Base-by-base conservation (phyloP, 2,797 vertebrate species). In the Borostomias antarcticus region DNA sequence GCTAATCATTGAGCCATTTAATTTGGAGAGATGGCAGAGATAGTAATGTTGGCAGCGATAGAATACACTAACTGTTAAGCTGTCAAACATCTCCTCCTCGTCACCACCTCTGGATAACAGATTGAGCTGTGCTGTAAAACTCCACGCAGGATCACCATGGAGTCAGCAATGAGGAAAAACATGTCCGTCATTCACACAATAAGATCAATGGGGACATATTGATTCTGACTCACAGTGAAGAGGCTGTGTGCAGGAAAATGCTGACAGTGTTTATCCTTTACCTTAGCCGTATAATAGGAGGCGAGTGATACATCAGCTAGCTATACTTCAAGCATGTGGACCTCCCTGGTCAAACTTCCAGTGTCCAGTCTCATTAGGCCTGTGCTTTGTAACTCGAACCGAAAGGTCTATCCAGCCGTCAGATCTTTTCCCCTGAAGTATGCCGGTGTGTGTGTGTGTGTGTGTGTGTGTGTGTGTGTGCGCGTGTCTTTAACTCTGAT, bases 141-240 rank as follows among this genome's bases (percentile, higher is more conserved):
- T 73, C 77, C 68, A 52, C 8, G 19, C 54, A 54, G 28, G 17
- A 10, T 35, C 30, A 33, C 54, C 30, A 21, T 13, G 26, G 13
- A 30, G 5, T 3, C 26, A 62, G 66, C 61, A 8, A 43, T 2
- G 58, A 56, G 53, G 66, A 56, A 72, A 66, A 73, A 77, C 72
- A 60, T 37, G 74, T 65, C 68, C 53, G 62, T 80, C 78, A 50
- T 68, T 76, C 67, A 62, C 47, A 47, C 58, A 58, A 62, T 73
- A 64, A 77, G 52, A 81, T 80, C 75, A 43, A 57, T 63, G 45
- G 66, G 70, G 60, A 60, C 65, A 66, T 43, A 78, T 81, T 8
- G 64, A 82, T 85, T 76, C 13, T 33, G 35, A 25, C 35, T 0
- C 0, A 53, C 10, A 2, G 68, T 66, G 52, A 52, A 58, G 54